These are phyloP conservation scores for Norana najaformis DNA, from an alignment of 2,888 invertebrate genomes.

Conservation along the genomic window DNA sequence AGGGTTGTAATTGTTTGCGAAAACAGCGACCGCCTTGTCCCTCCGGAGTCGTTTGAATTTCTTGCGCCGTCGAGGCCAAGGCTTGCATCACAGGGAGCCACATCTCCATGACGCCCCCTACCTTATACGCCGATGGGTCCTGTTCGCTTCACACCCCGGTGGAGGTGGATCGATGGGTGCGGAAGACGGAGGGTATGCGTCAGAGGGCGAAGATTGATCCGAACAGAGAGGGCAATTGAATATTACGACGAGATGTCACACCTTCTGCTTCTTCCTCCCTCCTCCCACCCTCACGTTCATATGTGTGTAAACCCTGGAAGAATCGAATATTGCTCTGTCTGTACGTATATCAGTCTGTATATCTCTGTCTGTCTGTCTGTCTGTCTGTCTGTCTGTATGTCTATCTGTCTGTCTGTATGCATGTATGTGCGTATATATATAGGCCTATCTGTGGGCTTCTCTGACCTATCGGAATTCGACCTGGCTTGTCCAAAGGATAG, in stretches of 20 bases:
- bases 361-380: neutral
- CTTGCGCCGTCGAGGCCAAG: neutral
- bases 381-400: neutral
- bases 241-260: neutral
- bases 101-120: neutral
- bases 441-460: too few species aligned
- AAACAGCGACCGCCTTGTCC: conserved; percentile 22
- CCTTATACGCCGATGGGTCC: neutral
- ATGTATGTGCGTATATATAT: too few species aligned
- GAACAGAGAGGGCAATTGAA: neutral
- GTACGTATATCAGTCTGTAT: too few species aligned
- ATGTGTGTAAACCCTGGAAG: too few species aligned
- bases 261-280: neutral
- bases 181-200: neutral
- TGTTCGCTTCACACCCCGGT: neutral
- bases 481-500: too few species aligned
- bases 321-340: too few species aligned
- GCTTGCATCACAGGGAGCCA: conserved; percentile 23
- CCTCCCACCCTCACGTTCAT: neutral
- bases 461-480: too few species aligned
- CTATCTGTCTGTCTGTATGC: too few species aligned
- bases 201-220: neutral
- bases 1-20: conserved; percentile 23
- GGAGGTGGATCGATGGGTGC: neutral
- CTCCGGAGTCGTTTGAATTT: conserved; percentile 10